A percentile compares a stretch with the other conserved stretches of the same genome.
Conservation (phyloP, 2,797 vertebrate species). For the Acanthurus leucopareius region DNA sequence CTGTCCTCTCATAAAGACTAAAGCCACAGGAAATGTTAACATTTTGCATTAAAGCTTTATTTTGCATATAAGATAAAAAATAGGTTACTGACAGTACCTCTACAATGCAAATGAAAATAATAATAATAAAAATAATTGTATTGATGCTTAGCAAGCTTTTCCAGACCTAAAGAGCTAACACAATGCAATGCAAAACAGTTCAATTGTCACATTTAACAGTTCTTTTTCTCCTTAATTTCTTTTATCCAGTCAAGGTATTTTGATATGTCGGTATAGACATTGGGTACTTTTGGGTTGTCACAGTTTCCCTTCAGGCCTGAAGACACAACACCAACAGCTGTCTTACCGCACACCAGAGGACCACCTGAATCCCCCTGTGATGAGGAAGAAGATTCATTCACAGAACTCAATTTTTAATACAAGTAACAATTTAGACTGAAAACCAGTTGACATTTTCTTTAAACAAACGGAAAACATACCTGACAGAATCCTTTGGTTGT, state of each 20-base stretch:
- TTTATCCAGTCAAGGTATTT: constrained; percentile 73
- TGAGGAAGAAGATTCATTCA: accelerated
- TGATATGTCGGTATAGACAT: constrained; percentile 77
- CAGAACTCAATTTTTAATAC: not conserved
- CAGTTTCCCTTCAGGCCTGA: constrained; percentile 25
- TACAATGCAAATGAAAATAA: too few species aligned
- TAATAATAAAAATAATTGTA: too few species aligned
- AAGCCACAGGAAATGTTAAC: too few species aligned
- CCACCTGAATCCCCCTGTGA: constrained; percentile 82
- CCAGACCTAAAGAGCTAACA: not conserved
- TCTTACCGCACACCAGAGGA: constrained; percentile 72
- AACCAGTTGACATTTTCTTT: not conserved
- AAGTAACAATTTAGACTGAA: not conserved
- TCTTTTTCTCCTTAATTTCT: constrained; percentile 2
- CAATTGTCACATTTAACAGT: not conserved
- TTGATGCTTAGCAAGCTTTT: too few species aligned
- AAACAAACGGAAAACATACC: constrained; percentile 1
- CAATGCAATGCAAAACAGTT: not conserved
- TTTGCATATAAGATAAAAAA: too few species aligned
- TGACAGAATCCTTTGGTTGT: constrained; percentile 62
- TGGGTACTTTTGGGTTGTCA: constrained; percentile 70
- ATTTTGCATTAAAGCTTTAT: too few species aligned
- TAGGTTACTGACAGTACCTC: too few species aligned
- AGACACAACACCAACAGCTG: constrained; percentile 76
- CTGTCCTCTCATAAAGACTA: too few species aligned